Evolutionary conservation across 2,113 vertebrate genomes (phyloP).

Genomic region (Menura novaehollandiae): DNA sequence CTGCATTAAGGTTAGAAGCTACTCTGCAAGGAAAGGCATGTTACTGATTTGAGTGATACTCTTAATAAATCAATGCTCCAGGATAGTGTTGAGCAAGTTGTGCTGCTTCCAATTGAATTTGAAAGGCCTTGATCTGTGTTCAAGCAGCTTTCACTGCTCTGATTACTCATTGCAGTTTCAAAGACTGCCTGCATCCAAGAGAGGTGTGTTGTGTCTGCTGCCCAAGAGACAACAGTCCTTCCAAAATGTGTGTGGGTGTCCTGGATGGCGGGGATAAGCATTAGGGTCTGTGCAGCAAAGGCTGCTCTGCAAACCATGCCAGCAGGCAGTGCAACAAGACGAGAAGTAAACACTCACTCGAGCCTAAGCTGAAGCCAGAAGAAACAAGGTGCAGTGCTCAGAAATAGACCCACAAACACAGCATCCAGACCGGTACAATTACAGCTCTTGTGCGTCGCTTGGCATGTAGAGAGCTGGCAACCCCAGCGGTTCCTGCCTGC

Average conservation of each 20-base stretch:
- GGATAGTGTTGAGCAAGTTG: background rate
- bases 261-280: accelerated
- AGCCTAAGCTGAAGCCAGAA: background rate
- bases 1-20: background rate
- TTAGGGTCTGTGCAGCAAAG: background rate
- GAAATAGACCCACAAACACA: accelerated
- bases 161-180: background rate
- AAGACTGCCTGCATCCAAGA: background rate
- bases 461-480: background rate
- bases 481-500: background rate
- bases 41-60: background rate
- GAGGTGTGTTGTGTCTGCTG: background rate
- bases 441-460: accelerated
- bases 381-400: background rate
- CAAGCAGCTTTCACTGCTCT: background rate
- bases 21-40: background rate
- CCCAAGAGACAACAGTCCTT: background rate
- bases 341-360: background rate
- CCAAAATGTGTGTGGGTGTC: background rate
- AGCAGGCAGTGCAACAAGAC: background rate
- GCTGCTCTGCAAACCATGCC: background rate
- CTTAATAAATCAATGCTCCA: background rate
- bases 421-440: accelerated
- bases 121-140: background rate
- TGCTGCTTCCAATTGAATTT: background rate